Conservation (phyloP, 2,888 invertebrate species). For the Leistus spinibarbis region DNA sequence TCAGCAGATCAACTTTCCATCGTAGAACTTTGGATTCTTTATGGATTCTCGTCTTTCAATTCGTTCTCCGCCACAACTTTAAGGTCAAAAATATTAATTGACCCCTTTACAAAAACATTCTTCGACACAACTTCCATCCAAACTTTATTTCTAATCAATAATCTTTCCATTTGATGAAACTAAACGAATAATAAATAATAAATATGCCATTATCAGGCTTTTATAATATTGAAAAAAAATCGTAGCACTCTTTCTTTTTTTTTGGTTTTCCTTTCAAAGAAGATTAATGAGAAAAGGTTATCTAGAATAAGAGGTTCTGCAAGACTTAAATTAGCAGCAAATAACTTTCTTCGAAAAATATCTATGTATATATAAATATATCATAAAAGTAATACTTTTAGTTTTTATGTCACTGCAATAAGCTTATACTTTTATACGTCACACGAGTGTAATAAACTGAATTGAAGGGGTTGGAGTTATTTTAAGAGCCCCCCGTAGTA, state of each 20-base stretch:
- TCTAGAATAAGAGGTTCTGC: not conserved
- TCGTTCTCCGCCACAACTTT: not conserved
- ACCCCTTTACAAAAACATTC: not conserved
- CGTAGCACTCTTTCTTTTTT: too few species aligned
- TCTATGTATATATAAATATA: conserved; percentile 1
- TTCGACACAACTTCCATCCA: not conserved
- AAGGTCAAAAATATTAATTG: not conserved
- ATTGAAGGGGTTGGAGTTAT: not conserved
- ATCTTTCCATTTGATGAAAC: not conserved
- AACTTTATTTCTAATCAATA: not conserved
- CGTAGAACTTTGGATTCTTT: not conserved
- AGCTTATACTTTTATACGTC: not conserved
- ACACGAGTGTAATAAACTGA: not conserved
- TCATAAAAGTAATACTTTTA: not conserved
- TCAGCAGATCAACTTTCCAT: not conserved
- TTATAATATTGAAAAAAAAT: not conserved
- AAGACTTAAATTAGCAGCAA: not conserved
- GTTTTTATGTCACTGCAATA: not conserved
- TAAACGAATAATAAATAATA: not conserved
- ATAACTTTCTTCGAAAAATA: not conserved
- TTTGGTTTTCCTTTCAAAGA: not conserved
- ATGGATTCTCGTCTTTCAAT: not conserved
- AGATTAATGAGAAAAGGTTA: too few species aligned
- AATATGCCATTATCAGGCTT: not conserved
- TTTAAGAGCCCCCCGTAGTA: not conserved